These are phyloP conservation scores for Sinocyclocheilus maitianheensis DNA, from an alignment of 2,113 vertebrate species.

Conservation along the genomic window DNA sequence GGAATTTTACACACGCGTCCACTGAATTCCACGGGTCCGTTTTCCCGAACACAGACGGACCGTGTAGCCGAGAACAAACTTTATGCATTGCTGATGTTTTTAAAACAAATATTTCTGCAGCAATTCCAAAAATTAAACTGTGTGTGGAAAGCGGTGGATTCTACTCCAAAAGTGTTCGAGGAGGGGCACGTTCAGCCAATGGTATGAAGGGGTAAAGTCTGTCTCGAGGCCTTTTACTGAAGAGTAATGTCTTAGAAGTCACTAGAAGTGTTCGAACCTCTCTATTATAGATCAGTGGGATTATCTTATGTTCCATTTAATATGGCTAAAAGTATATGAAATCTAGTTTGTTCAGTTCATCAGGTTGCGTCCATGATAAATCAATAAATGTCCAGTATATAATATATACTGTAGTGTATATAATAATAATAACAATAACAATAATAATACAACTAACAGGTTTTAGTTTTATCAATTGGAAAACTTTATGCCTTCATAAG, in stretches of 20 bases:
- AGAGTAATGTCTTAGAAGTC: background rate
- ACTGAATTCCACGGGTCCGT: slow-evolving; percentile 11
- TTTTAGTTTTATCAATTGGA: background rate
- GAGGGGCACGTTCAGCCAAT: slow-evolving; percentile 24
- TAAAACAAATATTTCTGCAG: background rate
- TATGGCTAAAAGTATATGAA: background rate
- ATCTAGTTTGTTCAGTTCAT: background rate
- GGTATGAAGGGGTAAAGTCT: slow-evolving; percentile 17
- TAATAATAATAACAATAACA: too few relatives aligned
- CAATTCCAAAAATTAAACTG: background rate
- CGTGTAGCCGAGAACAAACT: slow-evolving; percentile 20
- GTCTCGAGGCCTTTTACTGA: background rate
- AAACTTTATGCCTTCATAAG: background rate
- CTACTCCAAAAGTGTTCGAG: background rate
- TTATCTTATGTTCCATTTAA: background rate
- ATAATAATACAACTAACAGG: background rate
- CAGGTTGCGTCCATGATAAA: background rate
- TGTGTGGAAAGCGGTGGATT: background rate
- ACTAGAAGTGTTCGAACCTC: too few relatives aligned
- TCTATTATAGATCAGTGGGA: too few relatives aligned
- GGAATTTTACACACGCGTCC: slow-evolving; percentile 54
- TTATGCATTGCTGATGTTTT: slow-evolving; percentile 60
- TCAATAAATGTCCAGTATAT: background rate
- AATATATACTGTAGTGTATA: background rate
- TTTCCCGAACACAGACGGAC: slow-evolving; percentile 26